Evolutionary conservation across 2,888 invertebrate genomes (phyloP).

Genomic region (Neoaliturus tenellus): DNA sequence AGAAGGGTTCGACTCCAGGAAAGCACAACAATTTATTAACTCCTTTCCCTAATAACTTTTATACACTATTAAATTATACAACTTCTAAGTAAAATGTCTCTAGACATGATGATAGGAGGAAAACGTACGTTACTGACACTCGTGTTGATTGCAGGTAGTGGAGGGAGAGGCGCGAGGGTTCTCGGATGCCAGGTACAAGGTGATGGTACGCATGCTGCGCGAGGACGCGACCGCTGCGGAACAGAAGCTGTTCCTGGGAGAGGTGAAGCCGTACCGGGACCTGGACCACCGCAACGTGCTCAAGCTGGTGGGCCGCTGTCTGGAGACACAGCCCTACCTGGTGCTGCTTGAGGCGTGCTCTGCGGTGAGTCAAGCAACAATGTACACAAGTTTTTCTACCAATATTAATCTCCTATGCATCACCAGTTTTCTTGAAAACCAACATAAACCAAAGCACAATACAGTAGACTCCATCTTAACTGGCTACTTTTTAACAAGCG

Average conservation of each 20-base stretch:
- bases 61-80: no score
- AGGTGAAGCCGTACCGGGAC: conserved; percentile 83
- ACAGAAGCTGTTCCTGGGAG: conserved; percentile 86
- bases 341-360: conserved; percentile 86
- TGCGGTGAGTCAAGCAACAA: conserved; percentile 74
- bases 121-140: not conserved
- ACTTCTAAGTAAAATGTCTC: no score
- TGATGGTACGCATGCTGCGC: conserved; percentile 88
- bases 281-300: conserved; percentile 84
- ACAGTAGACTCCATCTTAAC: no score
- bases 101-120: no score
- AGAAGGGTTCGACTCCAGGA: no score
- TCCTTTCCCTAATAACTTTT: no score
- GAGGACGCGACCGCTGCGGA: conserved; percentile 86
- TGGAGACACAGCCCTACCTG: conserved; percentile 87
- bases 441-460: no score
- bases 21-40: no score
- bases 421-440: no score
- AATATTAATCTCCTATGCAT: no score
- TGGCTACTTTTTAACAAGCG: no score
- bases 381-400: no score
- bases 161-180: conserved; percentile 83
- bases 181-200: conserved; percentile 69
- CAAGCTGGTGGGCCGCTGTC: conserved; percentile 82
- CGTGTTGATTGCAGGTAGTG: conserved; percentile 77